phyloP scores from a whole-genome alignment of 2,797 vertebrate genomes.

The Pseudotriccus pelzelni region DNA sequence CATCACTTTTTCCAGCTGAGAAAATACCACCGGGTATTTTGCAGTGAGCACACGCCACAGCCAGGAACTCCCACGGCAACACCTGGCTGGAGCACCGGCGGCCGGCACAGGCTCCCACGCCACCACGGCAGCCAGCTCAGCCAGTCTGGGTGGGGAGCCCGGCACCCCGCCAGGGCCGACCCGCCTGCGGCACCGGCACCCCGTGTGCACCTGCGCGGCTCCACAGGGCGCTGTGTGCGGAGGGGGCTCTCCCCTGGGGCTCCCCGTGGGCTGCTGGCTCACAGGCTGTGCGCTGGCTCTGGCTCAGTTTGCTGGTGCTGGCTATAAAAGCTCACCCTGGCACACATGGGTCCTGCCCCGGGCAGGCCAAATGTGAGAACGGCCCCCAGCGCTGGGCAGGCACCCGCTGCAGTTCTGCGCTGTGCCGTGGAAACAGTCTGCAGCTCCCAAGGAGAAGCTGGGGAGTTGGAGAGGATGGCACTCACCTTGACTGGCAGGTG shows the following conservation, averaged over 20 bases:
- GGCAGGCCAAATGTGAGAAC: background rate
- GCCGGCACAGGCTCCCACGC: background rate
- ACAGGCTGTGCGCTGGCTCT: fast-evolving
- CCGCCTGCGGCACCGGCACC: background rate
- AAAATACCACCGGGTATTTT: background rate
- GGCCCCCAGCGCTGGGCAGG: background rate
- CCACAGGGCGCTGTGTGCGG: fast-evolving
- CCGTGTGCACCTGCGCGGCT: background rate
- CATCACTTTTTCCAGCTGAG: constrained; percentile 35
- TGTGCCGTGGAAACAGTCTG: fast-evolving
- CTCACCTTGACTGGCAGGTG: background rate
- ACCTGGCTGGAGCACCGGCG: background rate
- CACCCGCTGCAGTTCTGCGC: background rate
- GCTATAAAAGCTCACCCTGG: background rate
- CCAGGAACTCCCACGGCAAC: constrained; percentile 37
- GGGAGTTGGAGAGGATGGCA: background rate
- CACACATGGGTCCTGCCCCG: background rate
- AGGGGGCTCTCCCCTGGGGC: background rate
- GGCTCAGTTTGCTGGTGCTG: fast-evolving
- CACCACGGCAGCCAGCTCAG: background rate
- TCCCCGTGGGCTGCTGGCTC: background rate
- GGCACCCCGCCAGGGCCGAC: background rate
- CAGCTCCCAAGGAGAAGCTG: background rate
- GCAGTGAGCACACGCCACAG: background rate
- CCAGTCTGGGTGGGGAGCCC: constrained; percentile 29